A percentile compares a stretch with the other conserved stretches of the same genome.
Conservation (phyloP, 2,888 invertebrate genomes). For the Junonia oenone region DNA sequence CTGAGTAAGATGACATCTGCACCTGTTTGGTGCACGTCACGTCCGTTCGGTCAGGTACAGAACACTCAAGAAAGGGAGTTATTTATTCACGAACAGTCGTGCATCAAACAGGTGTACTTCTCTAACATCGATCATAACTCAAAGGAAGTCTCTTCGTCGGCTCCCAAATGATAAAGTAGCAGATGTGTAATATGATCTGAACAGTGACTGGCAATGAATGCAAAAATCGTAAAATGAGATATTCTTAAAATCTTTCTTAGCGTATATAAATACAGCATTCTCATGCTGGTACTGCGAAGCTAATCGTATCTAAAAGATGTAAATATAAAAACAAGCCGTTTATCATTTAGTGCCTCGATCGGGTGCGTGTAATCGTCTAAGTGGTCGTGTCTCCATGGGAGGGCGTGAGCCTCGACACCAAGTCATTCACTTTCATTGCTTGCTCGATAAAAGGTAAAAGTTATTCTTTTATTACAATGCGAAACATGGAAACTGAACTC, state of each 20-base stretch:
- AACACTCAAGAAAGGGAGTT: neutral
- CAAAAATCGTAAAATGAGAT: conserved; percentile 36
- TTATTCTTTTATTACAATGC: conserved; percentile 5
- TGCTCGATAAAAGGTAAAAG: conserved; percentile 13
- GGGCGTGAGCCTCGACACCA: conserved; percentile 36
- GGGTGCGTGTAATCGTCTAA: conserved; percentile 61
- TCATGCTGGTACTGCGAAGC: conserved; percentile 62
- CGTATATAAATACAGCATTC: conserved; percentile 48
- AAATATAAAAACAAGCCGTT: conserved; percentile 58
- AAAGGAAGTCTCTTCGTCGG: conserved; percentile 58
- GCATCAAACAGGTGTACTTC: conserved; percentile 46
- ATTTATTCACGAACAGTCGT: conserved; percentile 19
- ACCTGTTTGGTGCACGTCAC: conserved; percentile 40
- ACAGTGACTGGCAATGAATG: conserved; percentile 48
- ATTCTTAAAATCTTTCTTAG: conserved; percentile 30
- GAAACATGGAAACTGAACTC: conserved; percentile 15
- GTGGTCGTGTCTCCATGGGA: conserved; percentile 47
- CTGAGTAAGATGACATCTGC: conserved; percentile 41
- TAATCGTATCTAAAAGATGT: conserved; percentile 36
- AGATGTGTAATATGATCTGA: conserved; percentile 46
- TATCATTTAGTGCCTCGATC: conserved; percentile 76
- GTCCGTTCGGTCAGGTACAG: neutral
- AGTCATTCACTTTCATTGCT: conserved; percentile 20
- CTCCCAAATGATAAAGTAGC: conserved; percentile 77
- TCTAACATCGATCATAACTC: conserved; percentile 61